Conservation (phyloP, 2,797 vertebrate genomes). For the Clarias pachynema region DNA sequence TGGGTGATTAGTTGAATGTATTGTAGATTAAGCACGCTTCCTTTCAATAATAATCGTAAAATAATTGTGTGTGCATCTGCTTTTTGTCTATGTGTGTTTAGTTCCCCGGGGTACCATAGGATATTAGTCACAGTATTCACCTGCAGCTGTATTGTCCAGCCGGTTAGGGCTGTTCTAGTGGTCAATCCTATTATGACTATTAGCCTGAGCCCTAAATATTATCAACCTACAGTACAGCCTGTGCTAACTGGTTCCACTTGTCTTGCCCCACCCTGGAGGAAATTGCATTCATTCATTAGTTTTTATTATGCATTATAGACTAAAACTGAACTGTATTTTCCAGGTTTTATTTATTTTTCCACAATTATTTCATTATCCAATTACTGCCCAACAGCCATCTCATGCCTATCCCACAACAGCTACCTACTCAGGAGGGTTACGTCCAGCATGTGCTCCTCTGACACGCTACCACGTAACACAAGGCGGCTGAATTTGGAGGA, state of each 20-base stretch:
- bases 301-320: background rate
- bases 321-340: background rate
- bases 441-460: background rate
- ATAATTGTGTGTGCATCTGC: background rate
- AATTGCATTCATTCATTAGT: constrained; percentile 50
- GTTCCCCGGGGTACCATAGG: background rate
- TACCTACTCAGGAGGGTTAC: background rate
- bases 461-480: background rate
- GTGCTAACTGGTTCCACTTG: constrained; percentile 41
- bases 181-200: constrained; percentile 53
- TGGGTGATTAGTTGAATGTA: background rate
- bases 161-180: constrained; percentile 15
- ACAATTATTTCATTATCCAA: too few relatives aligned
- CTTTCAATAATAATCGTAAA: background rate
- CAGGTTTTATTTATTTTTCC: background rate
- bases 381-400: background rate
- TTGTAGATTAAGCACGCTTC: background rate
- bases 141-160: background rate
- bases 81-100: background rate
- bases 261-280: constrained; percentile 12
- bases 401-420: background rate
- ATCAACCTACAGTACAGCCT: background rate
- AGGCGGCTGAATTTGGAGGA: background rate
- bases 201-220: constrained; percentile 44
- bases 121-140: background rate